A percentile compares a stretch with the other conserved stretches of the same genome.
Conservation (phyloP, 2,888 invertebrate species). For the Rutpela maculata region DNA sequence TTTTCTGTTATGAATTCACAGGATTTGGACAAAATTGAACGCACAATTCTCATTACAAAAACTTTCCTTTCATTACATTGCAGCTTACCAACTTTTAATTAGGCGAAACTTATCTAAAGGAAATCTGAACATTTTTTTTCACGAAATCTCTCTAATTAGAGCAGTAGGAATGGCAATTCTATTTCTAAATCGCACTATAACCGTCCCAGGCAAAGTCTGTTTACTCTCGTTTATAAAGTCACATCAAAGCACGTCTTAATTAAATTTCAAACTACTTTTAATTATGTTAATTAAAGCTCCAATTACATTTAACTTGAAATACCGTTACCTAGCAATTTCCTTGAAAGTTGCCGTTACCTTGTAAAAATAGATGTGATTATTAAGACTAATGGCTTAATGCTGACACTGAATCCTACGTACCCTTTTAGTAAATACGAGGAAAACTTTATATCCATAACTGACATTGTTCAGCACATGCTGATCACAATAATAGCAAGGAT, state of each 20-base stretch:
- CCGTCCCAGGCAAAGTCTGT: slow-evolving; percentile 5
- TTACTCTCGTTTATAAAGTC: slow-evolving; percentile 21
- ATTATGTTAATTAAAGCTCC: slow-evolving; percentile 23
- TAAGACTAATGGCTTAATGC: slow-evolving; percentile 3
- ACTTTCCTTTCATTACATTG: neutral
- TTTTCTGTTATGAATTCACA: too few species aligned
- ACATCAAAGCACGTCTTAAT: slow-evolving; percentile 20
- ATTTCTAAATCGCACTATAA: slow-evolving; percentile 14
- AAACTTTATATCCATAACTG: too few species aligned
- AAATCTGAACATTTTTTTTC: neutral
- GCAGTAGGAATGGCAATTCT: neutral
- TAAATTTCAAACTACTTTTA: slow-evolving; percentile 21
- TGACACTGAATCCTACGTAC: neutral
- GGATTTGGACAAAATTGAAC: too few species aligned
- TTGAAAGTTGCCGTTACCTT: neutral
- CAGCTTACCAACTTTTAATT: neutral
- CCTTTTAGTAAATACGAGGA: too few species aligned
- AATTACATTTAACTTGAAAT: slow-evolving; percentile 16
- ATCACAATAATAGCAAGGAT: too few species aligned
- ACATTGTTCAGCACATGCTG: too few species aligned
- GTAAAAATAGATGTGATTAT: slow-evolving; percentile 1
- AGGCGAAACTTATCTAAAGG: neutral
- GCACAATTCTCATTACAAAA: too few species aligned
- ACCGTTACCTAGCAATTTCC: slow-evolving; percentile 1
- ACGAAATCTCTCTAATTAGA: slow-evolving; percentile 7